Conservation (phyloP, 2,797 vertebrate genomes). For the Lindbergichthys nudifrons region DNA sequence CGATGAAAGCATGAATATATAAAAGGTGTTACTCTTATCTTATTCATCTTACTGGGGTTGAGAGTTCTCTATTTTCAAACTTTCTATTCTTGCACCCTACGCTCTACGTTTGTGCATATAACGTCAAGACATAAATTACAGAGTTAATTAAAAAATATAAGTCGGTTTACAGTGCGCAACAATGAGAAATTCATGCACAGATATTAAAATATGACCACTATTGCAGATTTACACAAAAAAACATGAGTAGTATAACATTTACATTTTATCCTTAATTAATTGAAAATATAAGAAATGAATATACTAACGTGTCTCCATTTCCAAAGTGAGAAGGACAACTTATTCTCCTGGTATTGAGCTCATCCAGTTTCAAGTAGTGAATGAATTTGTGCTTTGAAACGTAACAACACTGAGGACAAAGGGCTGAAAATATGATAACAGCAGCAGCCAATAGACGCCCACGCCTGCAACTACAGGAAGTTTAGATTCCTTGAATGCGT, state of each 20-base stretch:
- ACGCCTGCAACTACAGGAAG: slow-evolving; percentile 9
- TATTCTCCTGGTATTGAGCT: slow-evolving; percentile 1
- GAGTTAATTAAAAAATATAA: neutral
- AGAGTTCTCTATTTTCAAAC: neutral
- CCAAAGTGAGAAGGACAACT: neutral
- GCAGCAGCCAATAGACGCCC: slow-evolving; percentile 37
- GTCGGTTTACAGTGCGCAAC: neutral
- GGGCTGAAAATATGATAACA: slow-evolving; percentile 1
- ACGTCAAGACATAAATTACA: neutral
- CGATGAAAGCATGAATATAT: neutral
- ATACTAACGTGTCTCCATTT: slow-evolving; percentile 66
- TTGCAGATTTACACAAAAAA: neutral
- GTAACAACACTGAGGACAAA: slow-evolving; percentile 10
- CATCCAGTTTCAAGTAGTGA: slow-evolving; percentile 13
- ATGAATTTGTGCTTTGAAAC: slow-evolving; percentile 12
- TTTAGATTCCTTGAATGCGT: neutral
- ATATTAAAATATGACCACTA: neutral
- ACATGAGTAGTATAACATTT: neutral
- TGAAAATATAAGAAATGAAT: slow-evolving; percentile 8
- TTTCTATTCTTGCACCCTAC: slow-evolving; percentile 7
- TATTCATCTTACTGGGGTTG: neutral
- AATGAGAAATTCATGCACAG: neutral
- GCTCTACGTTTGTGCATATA: neutral
- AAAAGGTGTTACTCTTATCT: slow-evolving; percentile 1
- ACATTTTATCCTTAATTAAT: neutral